Conservation (phyloP, 2,113 vertebrate species). For the Madoqua kirkii region DNA sequence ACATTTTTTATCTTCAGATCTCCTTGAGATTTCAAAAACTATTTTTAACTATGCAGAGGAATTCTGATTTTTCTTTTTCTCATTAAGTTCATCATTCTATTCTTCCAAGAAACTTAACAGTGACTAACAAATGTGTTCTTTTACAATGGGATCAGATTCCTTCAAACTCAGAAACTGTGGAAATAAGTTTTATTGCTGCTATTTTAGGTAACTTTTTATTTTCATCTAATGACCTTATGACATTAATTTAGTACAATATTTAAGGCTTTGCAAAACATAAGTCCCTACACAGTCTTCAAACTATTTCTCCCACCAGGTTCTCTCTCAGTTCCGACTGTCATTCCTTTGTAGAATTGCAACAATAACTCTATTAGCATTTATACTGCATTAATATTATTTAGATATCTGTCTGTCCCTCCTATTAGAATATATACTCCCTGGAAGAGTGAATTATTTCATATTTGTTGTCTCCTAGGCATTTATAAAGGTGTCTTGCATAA, state of each 20-base stretch:
- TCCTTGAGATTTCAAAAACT: neutral
- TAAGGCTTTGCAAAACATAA: neutral
- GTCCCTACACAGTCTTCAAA: neutral
- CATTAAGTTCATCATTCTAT: neutral
- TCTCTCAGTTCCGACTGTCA: neutral
- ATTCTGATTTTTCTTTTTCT: neutral
- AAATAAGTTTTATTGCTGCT: neutral
- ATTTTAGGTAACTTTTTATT: neutral
- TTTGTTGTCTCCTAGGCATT: neutral
- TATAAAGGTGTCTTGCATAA: conserved; percentile 26
- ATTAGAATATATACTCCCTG: neutral
- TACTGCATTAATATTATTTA: neutral
- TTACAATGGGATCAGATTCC: neutral
- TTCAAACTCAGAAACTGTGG: neutral
- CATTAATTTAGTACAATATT: neutral
- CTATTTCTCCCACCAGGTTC: neutral
- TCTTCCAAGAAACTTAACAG: neutral
- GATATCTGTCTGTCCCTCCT: neutral
- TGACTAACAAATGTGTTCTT: neutral
- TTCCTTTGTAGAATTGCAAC: neutral
- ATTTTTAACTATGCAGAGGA: neutral
- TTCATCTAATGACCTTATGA: neutral
- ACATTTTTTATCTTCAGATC: neutral
- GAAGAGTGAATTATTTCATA: neutral
- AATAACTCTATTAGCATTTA: neutral